These are phyloP conservation scores for Heteronetta atricapilla DNA, from an alignment of 2,113 vertebrate genomes.

Conservation along the genomic window DNA sequence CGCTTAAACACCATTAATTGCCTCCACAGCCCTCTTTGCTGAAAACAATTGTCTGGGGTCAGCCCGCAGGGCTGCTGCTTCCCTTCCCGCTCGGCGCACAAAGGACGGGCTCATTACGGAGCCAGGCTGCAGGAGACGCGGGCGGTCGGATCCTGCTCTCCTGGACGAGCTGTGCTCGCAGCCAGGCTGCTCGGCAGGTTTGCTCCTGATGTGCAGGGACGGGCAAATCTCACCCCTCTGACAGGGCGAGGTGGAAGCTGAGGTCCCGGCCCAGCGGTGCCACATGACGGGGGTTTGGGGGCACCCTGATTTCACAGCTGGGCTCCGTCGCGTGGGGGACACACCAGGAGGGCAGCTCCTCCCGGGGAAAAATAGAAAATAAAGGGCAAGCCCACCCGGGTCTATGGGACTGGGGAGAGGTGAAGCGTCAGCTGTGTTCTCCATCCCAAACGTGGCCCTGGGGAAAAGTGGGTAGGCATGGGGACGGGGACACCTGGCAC, in stretches of 20 bases:
- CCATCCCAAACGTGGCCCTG: background rate
- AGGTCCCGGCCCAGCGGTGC: too few relatives aligned
- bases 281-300: rapidly evolving
- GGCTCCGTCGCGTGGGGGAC: background rate
- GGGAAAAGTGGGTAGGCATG: too few relatives aligned
- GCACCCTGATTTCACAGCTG: rapidly evolving
- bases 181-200: constrained; percentile 25
- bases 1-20: constrained; percentile 70
- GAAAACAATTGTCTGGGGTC: constrained; percentile 65
- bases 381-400: background rate
- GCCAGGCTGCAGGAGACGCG: background rate
- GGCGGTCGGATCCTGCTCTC: background rate
- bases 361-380: background rate
- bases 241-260: background rate
- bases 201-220: background rate
- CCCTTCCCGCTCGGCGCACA: constrained; percentile 45
- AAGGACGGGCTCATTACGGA: constrained; percentile 2
- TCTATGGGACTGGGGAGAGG: background rate
- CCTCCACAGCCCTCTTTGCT: constrained; percentile 36
- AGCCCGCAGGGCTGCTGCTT: constrained; percentile 54
- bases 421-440: background rate
- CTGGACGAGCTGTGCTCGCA: background rate
- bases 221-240: background rate
- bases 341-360: background rate
- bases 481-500: background rate